Conservation (phyloP, 1,140 invertebrate genomes). For the Zophobas atratus region DNA sequence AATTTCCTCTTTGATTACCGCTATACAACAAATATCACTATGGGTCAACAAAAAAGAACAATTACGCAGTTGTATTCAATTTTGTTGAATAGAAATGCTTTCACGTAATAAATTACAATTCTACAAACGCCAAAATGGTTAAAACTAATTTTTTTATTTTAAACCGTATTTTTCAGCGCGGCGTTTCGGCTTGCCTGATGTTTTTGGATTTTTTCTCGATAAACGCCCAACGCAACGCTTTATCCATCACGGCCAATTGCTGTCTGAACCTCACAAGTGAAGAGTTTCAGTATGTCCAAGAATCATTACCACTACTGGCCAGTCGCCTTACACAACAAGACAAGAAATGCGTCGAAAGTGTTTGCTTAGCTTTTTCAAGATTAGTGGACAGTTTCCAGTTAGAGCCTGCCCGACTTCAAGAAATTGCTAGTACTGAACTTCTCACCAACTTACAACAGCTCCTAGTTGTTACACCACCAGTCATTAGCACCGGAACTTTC, state of each 20-base stretch:
- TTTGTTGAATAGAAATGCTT: too few species aligned
- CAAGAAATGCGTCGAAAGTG: conserved; percentile 98
- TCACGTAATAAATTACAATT: not conserved
- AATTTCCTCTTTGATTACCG: too few species aligned
- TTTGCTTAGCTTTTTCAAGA: conserved; percentile 95
- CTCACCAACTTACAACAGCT: conserved; percentile 94
- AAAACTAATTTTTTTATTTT: conserved; percentile 8
- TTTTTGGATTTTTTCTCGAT: conserved; percentile 99
- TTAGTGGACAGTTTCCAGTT: conserved; percentile 97
- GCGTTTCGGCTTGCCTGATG: conserved; percentile 94
- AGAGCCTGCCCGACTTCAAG: conserved; percentile 90
- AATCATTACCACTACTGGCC: conserved; percentile 90
- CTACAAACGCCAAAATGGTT: not conserved
- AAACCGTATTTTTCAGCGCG: conserved; percentile 76
- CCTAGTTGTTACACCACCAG: conserved; percentile 91
- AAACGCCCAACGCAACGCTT: conserved; percentile 93
- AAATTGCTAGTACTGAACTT: conserved; percentile 94
- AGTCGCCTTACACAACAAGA: conserved; percentile 93
- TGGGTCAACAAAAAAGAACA: too few species aligned
- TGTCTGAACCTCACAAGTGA: conserved; percentile 94
- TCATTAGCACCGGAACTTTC: conserved; percentile 95
- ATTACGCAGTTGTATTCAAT: too few species aligned
- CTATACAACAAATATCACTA: too few species aligned
- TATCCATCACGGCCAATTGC: conserved; percentile 97
- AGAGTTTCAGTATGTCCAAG: conserved; percentile 93